Evolutionary conservation across 2,113 vertebrate genomes (phyloP).

Genomic region (Muntiacus reevesi): DNA sequence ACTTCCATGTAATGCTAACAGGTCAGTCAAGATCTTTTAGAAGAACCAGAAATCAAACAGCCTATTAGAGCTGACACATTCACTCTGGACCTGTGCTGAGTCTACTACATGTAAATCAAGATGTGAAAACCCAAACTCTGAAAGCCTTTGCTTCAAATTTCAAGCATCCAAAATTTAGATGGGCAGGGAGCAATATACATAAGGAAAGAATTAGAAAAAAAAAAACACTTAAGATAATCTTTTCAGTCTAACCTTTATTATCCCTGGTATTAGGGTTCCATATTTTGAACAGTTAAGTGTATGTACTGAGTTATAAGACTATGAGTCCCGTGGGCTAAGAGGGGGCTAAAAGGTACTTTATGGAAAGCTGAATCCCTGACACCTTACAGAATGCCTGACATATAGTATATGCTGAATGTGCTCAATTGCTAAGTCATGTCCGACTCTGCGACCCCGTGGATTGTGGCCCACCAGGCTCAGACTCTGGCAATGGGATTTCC

Average conservation of each 20-base stretch:
- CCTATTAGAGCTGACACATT: neutral
- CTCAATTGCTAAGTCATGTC: neutral
- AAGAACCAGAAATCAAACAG: neutral
- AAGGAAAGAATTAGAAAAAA: neutral
- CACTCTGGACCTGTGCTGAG: neutral
- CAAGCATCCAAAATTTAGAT: neutral
- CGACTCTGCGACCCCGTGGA: neutral
- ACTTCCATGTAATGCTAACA: neutral
- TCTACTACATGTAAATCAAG: neutral
- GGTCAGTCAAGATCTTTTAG: neutral
- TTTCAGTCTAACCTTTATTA: neutral
- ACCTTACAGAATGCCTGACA: neutral
- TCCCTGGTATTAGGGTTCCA: neutral
- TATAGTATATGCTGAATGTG: neutral
- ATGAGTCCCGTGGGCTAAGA: neutral
- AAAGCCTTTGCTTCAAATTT: neutral
- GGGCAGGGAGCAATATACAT: neutral
- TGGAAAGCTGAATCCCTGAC: neutral
- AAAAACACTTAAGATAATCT: neutral
- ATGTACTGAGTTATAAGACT: neutral
- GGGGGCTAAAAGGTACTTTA: neutral
- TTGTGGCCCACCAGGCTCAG: neutral
- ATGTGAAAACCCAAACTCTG: neutral
- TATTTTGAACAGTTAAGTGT: neutral
- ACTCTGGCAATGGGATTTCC: neutral